phyloP scores from a whole-genome alignment of 2,888 invertebrate genomes.

The Pachymerium ferrugineum region DNA sequence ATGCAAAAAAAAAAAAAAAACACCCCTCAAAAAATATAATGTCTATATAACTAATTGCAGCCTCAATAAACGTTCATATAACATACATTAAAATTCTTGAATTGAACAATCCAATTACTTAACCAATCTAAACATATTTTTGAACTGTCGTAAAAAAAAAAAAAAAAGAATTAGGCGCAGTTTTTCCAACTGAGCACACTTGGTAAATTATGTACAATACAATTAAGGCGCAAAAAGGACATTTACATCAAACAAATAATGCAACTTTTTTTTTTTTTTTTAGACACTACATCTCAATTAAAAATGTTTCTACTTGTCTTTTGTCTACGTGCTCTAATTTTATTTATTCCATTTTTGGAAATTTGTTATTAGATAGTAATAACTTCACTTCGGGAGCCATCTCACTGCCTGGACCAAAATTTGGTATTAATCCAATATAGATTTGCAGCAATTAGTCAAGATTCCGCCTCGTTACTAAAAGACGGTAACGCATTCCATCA shows the following conservation, averaged over 20 bases:
- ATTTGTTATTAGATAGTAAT: neutral
- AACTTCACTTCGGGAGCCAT: neutral
- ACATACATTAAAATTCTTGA: neutral
- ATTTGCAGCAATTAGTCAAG: neutral
- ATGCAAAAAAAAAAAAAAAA: no score
- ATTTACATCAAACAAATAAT: neutral
- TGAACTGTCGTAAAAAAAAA: neutral
- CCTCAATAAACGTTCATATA: neutral
- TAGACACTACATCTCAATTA: neutral
- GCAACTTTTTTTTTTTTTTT: neutral
- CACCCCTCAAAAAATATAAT: no score
- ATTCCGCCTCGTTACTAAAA: neutral
- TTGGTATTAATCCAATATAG: neutral
- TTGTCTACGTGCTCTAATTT: no score
- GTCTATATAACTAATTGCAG: no score
- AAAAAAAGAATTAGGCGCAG: no score
- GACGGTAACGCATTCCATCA: neutral
- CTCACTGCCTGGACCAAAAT: neutral
- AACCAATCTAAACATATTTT: neutral
- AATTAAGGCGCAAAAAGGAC: neutral
- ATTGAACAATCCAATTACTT: neutral
- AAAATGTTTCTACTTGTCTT: neutral
- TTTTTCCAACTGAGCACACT: neutral
- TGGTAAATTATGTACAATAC: neutral
- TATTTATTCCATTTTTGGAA: neutral